Evolutionary conservation across 2,888 invertebrate species (phyloP).

Genomic region (Meganola albula): DNA sequence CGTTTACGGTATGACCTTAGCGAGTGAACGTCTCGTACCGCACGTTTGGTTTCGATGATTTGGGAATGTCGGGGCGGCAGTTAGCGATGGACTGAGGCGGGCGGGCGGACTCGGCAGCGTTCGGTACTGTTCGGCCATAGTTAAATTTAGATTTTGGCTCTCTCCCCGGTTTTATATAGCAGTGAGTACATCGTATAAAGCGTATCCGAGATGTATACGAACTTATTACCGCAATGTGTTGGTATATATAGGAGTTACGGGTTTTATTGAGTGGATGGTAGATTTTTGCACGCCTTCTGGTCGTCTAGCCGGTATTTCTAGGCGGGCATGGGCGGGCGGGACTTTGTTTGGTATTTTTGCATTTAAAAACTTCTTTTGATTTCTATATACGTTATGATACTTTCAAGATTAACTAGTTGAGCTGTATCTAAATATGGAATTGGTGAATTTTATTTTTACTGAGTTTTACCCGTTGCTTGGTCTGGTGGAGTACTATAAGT

Average conservation of each 20-base stretch:
- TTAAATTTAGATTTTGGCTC: slow-evolving; percentile 82
- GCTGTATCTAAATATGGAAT: no score
- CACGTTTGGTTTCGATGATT: slow-evolving; percentile 60
- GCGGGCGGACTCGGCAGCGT: slow-evolving; percentile 64
- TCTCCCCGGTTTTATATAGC: slow-evolving; percentile 79
- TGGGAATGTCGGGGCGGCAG: slow-evolving; percentile 69
- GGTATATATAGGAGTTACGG: slow-evolving; percentile 75
- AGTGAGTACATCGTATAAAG: slow-evolving; percentile 77
- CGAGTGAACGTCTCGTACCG: slow-evolving; percentile 58
- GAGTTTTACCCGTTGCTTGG: no score
- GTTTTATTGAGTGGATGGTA: slow-evolving; percentile 72
- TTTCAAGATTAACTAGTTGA: no score
- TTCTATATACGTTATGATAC: no score
- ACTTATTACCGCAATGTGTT: slow-evolving; percentile 40
- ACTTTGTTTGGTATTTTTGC: slow-evolving; percentile 43
- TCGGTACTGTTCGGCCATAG: slow-evolving; percentile 67
- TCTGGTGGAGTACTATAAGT: no score
- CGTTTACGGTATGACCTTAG: slow-evolving; percentile 56
- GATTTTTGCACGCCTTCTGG: slow-evolving; percentile 63
- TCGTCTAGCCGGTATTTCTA: slow-evolving; percentile 45
- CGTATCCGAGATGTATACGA: slow-evolving; percentile 73
- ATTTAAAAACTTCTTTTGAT: slow-evolving; percentile 27
- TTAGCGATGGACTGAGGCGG: slow-evolving; percentile 72
- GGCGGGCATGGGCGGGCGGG: slow-evolving; percentile 44
- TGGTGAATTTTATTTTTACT: no score